Conservation (phyloP, 2,113 vertebrate genomes). For the Psettodes erumei region DNA sequence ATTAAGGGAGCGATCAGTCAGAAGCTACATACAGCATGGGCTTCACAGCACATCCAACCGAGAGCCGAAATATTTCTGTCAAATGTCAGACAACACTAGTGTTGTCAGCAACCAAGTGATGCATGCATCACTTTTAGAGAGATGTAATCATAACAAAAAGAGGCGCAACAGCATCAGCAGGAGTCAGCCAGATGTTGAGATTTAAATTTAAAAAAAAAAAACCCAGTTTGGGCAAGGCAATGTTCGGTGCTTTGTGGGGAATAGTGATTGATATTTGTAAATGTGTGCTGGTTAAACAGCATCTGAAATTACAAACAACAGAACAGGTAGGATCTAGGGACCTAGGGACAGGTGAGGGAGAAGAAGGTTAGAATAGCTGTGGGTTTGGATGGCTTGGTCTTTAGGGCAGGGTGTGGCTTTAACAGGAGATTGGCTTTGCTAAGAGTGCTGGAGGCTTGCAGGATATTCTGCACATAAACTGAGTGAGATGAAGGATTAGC, state of each 20-base stretch:
- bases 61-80: conserved; percentile 57
- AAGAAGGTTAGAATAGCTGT: no score
- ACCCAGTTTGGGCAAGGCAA: conserved; percentile 14
- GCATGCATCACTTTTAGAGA: conserved; percentile 27
- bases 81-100: conserved; percentile 52
- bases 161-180: conserved; percentile 15
- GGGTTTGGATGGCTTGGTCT: no score
- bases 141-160: conserved; percentile 35
- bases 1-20: conserved; percentile 56
- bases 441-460: no score
- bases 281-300: conserved; percentile 1
- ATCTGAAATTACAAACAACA: conserved; percentile 19
- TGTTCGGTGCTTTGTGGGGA: conserved; percentile 23
- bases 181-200: conserved; percentile 35
- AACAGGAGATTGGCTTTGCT: no score
- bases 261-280: conserved; percentile 7
- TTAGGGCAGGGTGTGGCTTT: no score
- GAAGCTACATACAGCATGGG: conserved; percentile 37
- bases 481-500: no score
- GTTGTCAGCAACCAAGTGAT: conserved; percentile 45
- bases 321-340: not conserved
- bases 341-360: no score
- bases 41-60: conserved; percentile 50
- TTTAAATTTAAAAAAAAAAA: no score
- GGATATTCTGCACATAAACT: no score